These are phyloP conservation scores for Rhinatrema bivittatum DNA, from an alignment of 2,797 vertebrate species.

Conservation along the genomic window DNA sequence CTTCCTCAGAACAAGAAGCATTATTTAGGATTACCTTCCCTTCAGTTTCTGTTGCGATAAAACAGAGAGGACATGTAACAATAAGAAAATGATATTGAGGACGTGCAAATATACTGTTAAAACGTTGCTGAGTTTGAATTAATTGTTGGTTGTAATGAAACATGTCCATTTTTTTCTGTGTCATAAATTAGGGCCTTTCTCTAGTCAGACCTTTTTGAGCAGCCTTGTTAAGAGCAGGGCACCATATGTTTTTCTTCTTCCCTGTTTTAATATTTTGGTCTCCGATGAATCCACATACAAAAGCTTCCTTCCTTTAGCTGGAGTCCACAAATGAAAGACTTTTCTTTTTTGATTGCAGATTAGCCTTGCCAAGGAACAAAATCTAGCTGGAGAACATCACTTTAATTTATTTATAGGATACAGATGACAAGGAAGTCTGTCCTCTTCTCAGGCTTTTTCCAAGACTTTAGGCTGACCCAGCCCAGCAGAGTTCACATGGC, in stretches of 20 bases:
- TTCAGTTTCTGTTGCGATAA: no score
- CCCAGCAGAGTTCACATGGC: conserved; percentile 58
- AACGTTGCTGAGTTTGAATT: no score
- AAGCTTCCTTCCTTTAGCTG: conserved; percentile 61
- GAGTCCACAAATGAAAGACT: conserved; percentile 64
- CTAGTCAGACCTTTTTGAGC: conserved; percentile 25
- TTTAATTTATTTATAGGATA: conserved; percentile 74
- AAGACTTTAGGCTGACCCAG: conserved; percentile 51
- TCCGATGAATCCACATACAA: conserved; percentile 53
- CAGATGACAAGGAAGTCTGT: conserved; percentile 67
- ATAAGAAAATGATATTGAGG: background rate
- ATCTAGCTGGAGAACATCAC: conserved; percentile 64
- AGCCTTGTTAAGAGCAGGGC: conserved; percentile 23
- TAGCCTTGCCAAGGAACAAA: conserved; percentile 68
- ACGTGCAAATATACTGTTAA: conserved; percentile 1
- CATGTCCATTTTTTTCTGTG: conserved; percentile 12
- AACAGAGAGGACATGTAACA: no score
- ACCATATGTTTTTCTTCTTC: conserved; percentile 60
- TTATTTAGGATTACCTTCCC: no score
- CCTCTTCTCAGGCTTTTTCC: conserved; percentile 55
- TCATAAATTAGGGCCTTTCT: conserved; percentile 19
- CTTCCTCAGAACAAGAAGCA: no score
- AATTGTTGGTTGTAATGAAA: conserved; percentile 9
- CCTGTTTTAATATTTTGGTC: conserved; percentile 63
- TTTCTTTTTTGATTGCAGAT: conserved; percentile 62